Base-by-base conservation (phyloP, 2,888 invertebrate species). In the Watsonalla binaria region DNA sequence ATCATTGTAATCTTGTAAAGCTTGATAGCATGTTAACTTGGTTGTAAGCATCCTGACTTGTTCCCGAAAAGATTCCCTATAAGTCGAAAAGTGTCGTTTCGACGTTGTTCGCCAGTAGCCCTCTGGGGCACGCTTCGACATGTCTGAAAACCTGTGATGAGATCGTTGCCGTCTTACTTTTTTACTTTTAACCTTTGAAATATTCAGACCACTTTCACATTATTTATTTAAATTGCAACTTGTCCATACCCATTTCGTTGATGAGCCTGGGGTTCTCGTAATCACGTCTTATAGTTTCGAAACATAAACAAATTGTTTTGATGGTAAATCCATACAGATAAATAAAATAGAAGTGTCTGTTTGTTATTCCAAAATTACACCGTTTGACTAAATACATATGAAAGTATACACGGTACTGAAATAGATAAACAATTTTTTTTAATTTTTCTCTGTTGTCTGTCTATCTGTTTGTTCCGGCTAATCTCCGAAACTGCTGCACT, bases 1-100 rank as follows among this genome's bases (percentile, higher is more conserved):
- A 62, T 60, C 59, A 53, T 54, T 53, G 58, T 55, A 54, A 48
- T 47, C 51, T 58, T 59, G 59, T 63, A 56, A 56, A 65, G 65
- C 45, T 61, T 59, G 53, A 60, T 59, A 62, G 49, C 56, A 64
- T 58, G 62, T 60, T 55, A 64, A 65, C 57, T 64, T 62, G 63
- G 63, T 62, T 63, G 63, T 62, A 65, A 66, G 57, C 62, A 59
- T 60, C 53, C 47, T 57, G 60, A 59, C 55, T 68, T 63, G 62
- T 70, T 65, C 51, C 54, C 48, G 58, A 66, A 58, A 57, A 58
- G 59, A 49, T 60, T 62, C 58, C 42, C 60, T 70, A 69, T 67
- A 75, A 70, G 68, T 72, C 64, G 56, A 62, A 72, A 69, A 74
- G 73, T 74, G 76, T 66, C 62, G 66, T 57, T 63, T 65, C 56